Base-by-base conservation (phyloP, 1,140 invertebrate species). In the Drosophila kohkoa region DNA sequence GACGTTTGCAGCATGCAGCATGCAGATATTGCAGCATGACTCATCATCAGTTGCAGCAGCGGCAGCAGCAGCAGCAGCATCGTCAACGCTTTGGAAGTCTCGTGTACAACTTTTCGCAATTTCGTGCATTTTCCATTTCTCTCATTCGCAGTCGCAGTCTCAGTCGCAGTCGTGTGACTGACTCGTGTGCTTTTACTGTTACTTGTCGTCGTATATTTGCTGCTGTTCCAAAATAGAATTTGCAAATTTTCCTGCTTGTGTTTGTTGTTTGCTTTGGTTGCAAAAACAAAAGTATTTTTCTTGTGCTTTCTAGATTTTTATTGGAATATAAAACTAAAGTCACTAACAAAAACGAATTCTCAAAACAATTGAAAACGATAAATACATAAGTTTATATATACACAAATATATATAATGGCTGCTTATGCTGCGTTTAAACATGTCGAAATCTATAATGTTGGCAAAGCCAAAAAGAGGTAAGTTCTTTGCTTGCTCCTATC, bases 371-470 rank as follows among this genome's bases (percentile, higher is more conserved):
- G 1, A 28, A 73, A 60, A 57, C 51, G 35, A 25, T 63, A 75
- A 20, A 25, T 35, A 3, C 30, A 55, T 32, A 74, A 48, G 41
- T 60, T 65, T 65, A 69, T 59, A 62, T 52, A 66, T 52, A 49
- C 28, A 73, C 8, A 43, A 38, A 72, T n/a, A 69, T 46, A 72
- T 65, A 82, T 89, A 93, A 95, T 95, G 95, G 95, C 95, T 83
- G 95, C 95, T 78, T 95, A 95, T 92, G 94, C 95, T 87, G 94
- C 95, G 75, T 95, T 95, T 93, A 95, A 95, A 93, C 95, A 95
- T 92, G 94, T 95, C 88, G 95, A 95, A 93, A 94, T 95, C 82
- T 95, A 95, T 93, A 95, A 95, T 92, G 94, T 95, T 81, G 95
- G 95, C 91, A 94, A 95, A 92, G 95, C 95, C 90, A 95, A 95